phyloP scores from a whole-genome alignment of 2,888 invertebrate genomes.

The Agrotis puta region DNA sequence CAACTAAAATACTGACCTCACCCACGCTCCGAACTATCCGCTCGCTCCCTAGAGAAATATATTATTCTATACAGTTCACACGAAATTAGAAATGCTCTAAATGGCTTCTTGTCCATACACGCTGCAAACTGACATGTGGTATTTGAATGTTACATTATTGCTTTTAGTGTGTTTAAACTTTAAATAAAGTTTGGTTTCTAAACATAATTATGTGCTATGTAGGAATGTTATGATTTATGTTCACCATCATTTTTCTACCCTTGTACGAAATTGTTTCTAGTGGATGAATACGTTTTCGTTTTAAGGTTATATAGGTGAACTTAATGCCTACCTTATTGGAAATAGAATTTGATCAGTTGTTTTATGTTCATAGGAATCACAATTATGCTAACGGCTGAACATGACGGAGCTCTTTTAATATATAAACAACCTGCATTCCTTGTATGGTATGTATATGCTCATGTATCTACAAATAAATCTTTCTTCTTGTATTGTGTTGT shows the following conservation, averaged over 20 bases:
- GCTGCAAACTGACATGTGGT: slow-evolving; percentile 16
- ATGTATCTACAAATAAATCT: no score
- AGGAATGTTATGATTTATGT: neutral
- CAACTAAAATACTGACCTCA: slow-evolving; percentile 74
- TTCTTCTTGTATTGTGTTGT: no score
- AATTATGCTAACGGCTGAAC: no score
- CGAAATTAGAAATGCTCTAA: slow-evolving; percentile 70
- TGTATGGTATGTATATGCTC: no score
- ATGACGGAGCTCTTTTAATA: no score
- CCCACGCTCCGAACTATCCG: slow-evolving; percentile 62
- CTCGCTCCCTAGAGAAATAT: slow-evolving; percentile 65
- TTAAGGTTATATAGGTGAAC: neutral
- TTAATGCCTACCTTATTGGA: no score
- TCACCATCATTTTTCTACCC: neutral
- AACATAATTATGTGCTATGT: neutral
- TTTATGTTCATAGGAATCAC: neutral
- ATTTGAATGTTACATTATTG: neutral
- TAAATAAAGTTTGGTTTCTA: neutral
- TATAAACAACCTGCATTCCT: no score
- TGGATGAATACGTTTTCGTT: neutral
- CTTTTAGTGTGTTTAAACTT: slow-evolving; percentile 12
- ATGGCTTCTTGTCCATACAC: slow-evolving; percentile 40
- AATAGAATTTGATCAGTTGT: neutral
- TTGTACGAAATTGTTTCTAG: neutral
- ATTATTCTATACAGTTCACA: slow-evolving; percentile 71